Percentiles rank a stretch among this genome's conserved stretches.
Conservation (phyloP, 2,888 invertebrate genomes). For the Ophion ventricosus region DNA sequence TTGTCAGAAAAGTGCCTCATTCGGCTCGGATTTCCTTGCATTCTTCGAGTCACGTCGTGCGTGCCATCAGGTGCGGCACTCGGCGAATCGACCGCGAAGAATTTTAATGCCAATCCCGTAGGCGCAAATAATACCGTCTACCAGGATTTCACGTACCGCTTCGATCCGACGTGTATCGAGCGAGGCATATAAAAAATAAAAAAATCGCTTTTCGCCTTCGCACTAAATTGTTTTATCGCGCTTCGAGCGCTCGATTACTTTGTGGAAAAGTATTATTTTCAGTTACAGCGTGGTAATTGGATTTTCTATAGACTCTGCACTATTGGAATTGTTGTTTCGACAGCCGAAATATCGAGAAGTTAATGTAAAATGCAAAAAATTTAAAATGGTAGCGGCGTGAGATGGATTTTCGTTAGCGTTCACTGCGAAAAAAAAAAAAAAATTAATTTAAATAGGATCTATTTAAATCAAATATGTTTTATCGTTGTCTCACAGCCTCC, state of each 20-base stretch:
- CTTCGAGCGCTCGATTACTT: background rate
- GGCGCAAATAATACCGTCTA: conserved; percentile 38
- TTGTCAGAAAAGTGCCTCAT: conserved; percentile 33
- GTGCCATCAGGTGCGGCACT: conserved; percentile 65
- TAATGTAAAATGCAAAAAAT: background rate
- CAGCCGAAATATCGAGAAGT: no score
- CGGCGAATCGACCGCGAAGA: conserved; percentile 55
- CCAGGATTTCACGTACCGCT: conserved; percentile 3
- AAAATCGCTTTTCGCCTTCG: background rate
- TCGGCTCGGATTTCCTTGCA: conserved; percentile 22
- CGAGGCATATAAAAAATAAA: conserved; percentile 5
- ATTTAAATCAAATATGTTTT: no score
- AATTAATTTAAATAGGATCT: no score
- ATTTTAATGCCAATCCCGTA: conserved; percentile 61
- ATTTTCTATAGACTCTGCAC: background rate
- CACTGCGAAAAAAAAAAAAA: no score
- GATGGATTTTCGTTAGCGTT: background rate
- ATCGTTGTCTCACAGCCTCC: no score
- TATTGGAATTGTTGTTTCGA: background rate
- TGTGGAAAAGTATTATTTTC: background rate
- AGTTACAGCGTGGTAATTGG: background rate
- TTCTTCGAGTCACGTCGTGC: conserved; percentile 62
- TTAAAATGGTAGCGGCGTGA: background rate
- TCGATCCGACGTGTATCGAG: background rate
- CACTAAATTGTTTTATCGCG: background rate